Percentiles rank a stretch among this genome's conserved stretches.
Evolutionary conservation across 2,113 vertebrate genomes (phyloP).

Genomic region (Elephantulus edwardii): DNA sequence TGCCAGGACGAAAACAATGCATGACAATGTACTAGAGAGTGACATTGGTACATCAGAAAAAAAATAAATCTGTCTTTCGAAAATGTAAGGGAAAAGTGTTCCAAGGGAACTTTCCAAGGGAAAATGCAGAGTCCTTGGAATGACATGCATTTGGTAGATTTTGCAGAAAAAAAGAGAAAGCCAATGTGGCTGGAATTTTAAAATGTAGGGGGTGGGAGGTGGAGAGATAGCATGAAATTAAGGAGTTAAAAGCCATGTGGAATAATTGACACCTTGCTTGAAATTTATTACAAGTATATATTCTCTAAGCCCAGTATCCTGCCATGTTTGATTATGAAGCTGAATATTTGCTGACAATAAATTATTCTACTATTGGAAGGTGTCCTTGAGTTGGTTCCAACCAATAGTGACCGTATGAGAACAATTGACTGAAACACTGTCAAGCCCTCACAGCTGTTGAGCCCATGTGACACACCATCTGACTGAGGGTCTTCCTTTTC

Average conservation of each 20-base stretch:
- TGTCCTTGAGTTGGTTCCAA: neutral
- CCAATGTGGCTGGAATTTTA: neutral
- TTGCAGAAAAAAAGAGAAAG: neutral
- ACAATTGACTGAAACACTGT: neutral
- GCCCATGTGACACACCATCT: neutral
- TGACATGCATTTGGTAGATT: neutral
- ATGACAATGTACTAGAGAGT: neutral
- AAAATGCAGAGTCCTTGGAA: neutral
- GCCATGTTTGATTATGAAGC: neutral
- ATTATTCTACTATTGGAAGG: neutral
- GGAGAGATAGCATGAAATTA: neutral
- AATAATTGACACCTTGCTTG: neutral
- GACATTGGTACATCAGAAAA: neutral
- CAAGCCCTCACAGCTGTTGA: neutral
- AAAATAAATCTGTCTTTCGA: neutral
- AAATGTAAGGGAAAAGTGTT: neutral
- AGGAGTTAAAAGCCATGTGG: neutral
- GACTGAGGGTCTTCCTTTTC: neutral
- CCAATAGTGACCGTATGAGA: neutral
- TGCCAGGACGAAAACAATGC: neutral
- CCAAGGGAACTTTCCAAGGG: neutral
- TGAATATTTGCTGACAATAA: conserved; percentile 55
- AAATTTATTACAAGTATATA: neutral
- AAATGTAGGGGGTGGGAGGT: neutral
- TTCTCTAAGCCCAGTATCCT: neutral